Evolutionary conservation across 1,140 invertebrate species (phyloP).

Genomic region (Dermatophagoides farinae): DNA sequence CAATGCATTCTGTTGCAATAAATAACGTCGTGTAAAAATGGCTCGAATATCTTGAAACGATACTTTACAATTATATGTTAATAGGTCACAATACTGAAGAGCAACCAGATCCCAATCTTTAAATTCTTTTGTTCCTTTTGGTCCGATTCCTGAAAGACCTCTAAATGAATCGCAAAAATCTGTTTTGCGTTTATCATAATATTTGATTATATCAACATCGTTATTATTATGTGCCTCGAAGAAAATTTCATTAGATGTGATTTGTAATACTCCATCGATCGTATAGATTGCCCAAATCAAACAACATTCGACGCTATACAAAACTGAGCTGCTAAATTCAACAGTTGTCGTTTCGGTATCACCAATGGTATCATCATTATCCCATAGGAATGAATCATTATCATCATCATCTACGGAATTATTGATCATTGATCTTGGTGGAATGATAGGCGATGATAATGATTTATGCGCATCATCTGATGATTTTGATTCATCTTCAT

Average conservation of each 20-base stretch:
- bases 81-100: conserved; percentile 56
- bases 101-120: conserved; percentile 38
- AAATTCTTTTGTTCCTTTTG: conserved; percentile 8
- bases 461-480: not conserved
- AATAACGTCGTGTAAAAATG: conserved; percentile 85
- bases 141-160: conserved; percentile 5
- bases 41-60: conserved; percentile 93
- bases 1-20: conserved; percentile 88
- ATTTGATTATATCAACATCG: not conserved
- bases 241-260: conserved; percentile 14
- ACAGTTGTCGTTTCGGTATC: conserved; percentile 4
- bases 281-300: conserved; percentile 15
- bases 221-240: conserved; percentile 13
- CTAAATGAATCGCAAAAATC: not conserved
- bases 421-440: not conserved
- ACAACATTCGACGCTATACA: conserved; percentile 13
- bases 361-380: conserved; percentile 8
- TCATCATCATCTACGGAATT: conserved; percentile 10
- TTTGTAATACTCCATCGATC: conserved; percentile 13
- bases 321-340: conserved; percentile 14
- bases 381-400: conserved; percentile 8
- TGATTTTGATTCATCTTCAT: not conserved
- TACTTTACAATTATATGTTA: conserved; percentile 18
- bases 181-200: not conserved
- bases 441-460: not conserved